Percentiles rank a stretch among this genome's conserved stretches.
phyloP scores from a whole-genome alignment of 2,888 invertebrate genomes.

The Halictus ligatus region DNA sequence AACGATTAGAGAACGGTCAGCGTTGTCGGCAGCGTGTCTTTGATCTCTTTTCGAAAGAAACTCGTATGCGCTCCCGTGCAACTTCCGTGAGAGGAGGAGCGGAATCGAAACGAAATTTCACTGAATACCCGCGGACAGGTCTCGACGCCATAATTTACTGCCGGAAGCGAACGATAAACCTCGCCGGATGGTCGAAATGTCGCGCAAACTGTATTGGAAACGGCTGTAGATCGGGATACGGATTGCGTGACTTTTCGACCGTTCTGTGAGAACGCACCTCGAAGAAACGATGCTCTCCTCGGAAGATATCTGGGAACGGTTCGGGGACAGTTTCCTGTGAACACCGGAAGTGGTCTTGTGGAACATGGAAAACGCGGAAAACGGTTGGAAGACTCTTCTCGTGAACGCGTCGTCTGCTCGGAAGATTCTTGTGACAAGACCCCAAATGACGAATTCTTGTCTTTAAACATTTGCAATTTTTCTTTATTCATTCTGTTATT shows the following conservation, averaged over 20 bases:
- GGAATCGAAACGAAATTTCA: neutral
- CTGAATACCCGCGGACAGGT: neutral
- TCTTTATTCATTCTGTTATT: neutral
- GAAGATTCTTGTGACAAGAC: neutral
- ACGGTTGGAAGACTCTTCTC: neutral
- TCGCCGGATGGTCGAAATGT: constrained; percentile 41
- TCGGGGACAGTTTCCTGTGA: neutral
- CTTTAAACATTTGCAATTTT: no score
- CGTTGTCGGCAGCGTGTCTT: neutral
- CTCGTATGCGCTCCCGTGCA: neutral
- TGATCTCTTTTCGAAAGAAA: neutral
- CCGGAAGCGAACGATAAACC: neutral
- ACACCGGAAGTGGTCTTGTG: neutral
- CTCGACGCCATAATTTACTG: constrained; percentile 10
- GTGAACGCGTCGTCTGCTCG: neutral
- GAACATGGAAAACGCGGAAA: neutral
- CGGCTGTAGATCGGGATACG: constrained; percentile 36
- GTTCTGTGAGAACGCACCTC: constrained; percentile 29
- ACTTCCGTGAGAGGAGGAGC: neutral
- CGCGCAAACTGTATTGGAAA: constrained; percentile 49
- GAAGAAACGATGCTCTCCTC: neutral
- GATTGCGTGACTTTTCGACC: constrained; percentile 59
- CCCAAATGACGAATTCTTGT: no score
- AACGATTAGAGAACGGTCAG: neutral
- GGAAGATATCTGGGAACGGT: neutral